Conservation (phyloP, 2,113 vertebrate species). For the Protobothrops mucrosquamatus region DNA sequence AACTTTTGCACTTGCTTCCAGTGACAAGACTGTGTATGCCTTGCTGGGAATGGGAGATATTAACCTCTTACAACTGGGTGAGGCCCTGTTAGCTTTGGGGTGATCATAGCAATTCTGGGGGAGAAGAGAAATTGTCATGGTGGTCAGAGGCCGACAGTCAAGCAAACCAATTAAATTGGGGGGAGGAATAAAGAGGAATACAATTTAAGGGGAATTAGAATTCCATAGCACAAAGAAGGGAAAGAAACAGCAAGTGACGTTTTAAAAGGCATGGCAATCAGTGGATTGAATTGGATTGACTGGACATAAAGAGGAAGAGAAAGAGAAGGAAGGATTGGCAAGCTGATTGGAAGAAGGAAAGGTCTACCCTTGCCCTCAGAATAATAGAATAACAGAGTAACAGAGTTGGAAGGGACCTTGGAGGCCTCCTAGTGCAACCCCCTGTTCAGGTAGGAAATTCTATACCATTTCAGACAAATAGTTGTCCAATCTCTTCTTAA, state of each 20-base stretch:
- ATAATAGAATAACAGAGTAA: neutral
- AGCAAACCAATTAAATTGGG: neutral
- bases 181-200: neutral
- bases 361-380: neutral
- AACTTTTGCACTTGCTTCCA: neutral
- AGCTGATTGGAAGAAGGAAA: neutral
- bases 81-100: neutral
- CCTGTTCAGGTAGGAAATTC: too few relatives aligned
- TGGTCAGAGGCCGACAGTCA: neutral
- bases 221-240: neutral
- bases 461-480: too few relatives aligned
- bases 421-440: too few relatives aligned
- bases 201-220: neutral
- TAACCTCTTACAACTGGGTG: neutral
- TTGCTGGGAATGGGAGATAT: neutral
- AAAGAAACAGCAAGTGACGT: neutral
- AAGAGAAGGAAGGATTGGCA: neutral
- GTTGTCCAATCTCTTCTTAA: too few relatives aligned
- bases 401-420: neutral
- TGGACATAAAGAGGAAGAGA: neutral
- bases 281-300: neutral
- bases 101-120: neutral
- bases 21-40: neutral
- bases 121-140: neutral
- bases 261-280: neutral